These are phyloP conservation scores for Artibeus jamaicensis DNA, from an alignment of 2,797 vertebrate species.

Conservation along the genomic window DNA sequence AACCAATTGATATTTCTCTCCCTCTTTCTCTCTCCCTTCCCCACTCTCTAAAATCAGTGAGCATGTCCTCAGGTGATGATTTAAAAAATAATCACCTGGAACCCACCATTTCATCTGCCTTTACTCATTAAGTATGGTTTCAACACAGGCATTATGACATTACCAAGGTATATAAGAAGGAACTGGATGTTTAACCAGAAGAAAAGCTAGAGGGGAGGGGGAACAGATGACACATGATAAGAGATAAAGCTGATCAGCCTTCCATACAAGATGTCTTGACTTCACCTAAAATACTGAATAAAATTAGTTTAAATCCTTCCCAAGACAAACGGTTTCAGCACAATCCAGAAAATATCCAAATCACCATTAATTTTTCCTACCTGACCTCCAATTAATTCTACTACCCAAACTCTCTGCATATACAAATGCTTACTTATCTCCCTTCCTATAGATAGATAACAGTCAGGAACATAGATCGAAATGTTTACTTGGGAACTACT, in stretches of 20 bases:
- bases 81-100: not conserved
- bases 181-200: not conserved
- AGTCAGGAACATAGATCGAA: not conserved
- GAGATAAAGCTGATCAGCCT: not conserved
- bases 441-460: not conserved
- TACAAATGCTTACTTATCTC: not conserved
- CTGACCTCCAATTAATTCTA: conserved; percentile 17
- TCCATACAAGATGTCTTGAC: not conserved
- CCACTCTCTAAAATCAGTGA: not conserved
- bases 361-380: conserved; percentile 25
- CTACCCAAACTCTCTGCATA: not conserved
- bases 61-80: not conserved
- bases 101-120: not conserved
- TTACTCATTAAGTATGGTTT: not conserved
- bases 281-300: conserved; percentile 12
- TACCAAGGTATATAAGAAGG: not conserved
- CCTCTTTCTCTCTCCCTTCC: not conserved
- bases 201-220: not conserved
- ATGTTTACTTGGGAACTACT: not conserved
- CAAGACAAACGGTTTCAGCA: not conserved
- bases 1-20: too few species aligned
- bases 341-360: conserved; percentile 6
- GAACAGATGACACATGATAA: not conserved
- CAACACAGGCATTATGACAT: not conserved
- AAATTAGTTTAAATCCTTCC: conserved; percentile 48